These are phyloP conservation scores for Eupeodes luniger DNA, from an alignment of 2,888 invertebrate species.

Conservation along the genomic window DNA sequence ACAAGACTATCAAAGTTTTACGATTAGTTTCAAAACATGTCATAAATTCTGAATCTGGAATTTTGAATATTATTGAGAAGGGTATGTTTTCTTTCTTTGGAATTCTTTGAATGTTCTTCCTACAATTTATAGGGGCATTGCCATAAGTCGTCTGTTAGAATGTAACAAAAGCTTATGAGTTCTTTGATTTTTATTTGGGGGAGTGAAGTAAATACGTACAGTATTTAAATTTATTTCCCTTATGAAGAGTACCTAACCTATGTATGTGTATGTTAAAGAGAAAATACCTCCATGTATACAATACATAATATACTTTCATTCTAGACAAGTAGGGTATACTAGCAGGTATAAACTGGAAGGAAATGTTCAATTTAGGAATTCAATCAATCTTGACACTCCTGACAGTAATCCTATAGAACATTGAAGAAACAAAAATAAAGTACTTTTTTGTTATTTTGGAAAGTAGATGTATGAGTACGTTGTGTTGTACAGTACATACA, in stretches of 20 bases:
- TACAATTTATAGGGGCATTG: not conserved
- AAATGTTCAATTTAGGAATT: constrained; percentile 40
- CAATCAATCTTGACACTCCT: constrained; percentile 42
- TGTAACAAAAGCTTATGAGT: constrained; percentile 27
- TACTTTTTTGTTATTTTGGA: not conserved
- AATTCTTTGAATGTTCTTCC: not conserved
- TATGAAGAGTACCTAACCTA: not conserved
- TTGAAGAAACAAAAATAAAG: constrained; percentile 6
- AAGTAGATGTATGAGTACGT: not conserved
- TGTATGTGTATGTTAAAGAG: too few species aligned
- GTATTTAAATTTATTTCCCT: constrained; percentile 23
- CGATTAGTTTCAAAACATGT: constrained; percentile 55
- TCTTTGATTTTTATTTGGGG: not conserved
- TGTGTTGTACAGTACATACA: not conserved
- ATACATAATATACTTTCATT: not conserved
- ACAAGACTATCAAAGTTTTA: constrained; percentile 35
- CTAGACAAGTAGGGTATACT: not conserved
- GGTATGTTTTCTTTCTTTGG: not conserved
- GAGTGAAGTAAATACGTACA: not conserved
- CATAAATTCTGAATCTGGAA: constrained; percentile 52
- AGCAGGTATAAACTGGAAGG: not conserved
- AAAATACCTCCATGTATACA: not conserved
- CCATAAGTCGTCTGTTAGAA: not conserved
- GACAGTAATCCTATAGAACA: constrained; percentile 33
- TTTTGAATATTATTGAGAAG: constrained; percentile 27